Evolutionary conservation across 2,113 vertebrate species (phyloP).

Genomic region (Erythrolamprus reginae): DNA sequence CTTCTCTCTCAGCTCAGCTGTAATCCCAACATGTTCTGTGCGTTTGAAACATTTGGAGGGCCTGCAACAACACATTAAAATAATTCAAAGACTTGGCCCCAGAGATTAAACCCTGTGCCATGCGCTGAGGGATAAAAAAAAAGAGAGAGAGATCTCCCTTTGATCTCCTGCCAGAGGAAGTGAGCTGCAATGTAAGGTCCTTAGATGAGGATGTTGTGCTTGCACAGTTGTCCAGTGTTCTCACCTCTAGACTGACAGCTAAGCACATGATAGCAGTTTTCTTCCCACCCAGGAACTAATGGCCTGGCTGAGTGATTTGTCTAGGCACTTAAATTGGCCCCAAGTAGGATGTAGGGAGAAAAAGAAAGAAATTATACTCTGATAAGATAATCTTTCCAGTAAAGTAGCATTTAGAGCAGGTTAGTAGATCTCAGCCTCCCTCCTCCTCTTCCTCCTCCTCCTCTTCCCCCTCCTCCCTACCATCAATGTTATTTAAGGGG

Average conservation of each 20-base stretch:
- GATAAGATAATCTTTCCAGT: conserved; percentile 26
- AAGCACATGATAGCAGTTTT: conserved; percentile 17
- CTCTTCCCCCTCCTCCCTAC: background rate
- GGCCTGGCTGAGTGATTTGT: background rate
- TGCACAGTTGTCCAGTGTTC: background rate
- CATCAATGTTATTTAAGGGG: conserved; percentile 57
- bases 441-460: background rate
- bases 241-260: conserved; percentile 14
- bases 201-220: conserved; percentile 19
- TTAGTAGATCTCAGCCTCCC: conserved; percentile 38
- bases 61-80: conserved; percentile 2
- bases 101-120: conserved; percentile 11
- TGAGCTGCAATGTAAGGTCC: background rate
- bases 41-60: background rate
- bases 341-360: conserved; percentile 7
- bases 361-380: background rate
- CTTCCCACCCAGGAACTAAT: background rate
- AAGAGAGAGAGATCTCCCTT: conserved; percentile 29
- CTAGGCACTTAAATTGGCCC: conserved; percentile 18
- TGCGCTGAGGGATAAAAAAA: conserved; percentile 33
- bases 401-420: conserved; percentile 46
- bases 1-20: background rate
- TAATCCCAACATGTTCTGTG: background rate
- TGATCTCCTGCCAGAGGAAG: conserved; percentile 27
- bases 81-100: conserved; percentile 27